Evolutionary conservation across 23 tunicate species (phyloP), one percentile per base, ranked within the genome.

Genomic region (Styela clava): DNA sequence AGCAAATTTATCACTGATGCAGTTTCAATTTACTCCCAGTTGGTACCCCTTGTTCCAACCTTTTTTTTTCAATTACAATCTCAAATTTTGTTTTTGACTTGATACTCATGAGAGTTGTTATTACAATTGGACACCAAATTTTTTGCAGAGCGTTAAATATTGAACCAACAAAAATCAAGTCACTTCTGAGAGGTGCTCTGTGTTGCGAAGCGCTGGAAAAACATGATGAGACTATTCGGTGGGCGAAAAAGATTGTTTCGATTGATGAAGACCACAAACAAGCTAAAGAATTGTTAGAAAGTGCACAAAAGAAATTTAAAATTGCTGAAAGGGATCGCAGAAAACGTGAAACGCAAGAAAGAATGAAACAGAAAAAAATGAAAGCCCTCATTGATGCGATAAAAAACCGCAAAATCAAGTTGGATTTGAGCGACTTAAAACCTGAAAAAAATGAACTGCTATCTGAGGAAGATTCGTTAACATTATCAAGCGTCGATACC

Each of bases 161-260:
- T 1, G 79, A 85, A 32, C 88, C 97, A 31, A 64, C 83, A 28
- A 37, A 82, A 25, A 30, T 92, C 21, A 92, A 92, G 68, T 79
- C 88, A 1, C 67, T 92, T 30, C 30, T 92, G 36, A 78, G 91
- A 16, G 87, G 97, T 74, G 97, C 97, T 3, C 97, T 87, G 70
- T 87, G 92, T 61, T 92, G 88, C 52, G 70, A 73, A 22, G 82
- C 76, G n/a, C 35, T 92, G 34, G 82, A 87, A 76, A 85, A 85
- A 0, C 83, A 79, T 52, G 77, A 87, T 3, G 86, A 92, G 61
- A 88, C 97, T 2, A 77, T 92, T 3, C 61, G 71, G 31, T 92
- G 97, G 97, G 63, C 86, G 64, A 68, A 74, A 0, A 62, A 88
- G 31, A 25, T 83, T n/a, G 51, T 87, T 24, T 73, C 81, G 36